Evolutionary conservation across 2,797 vertebrate genomes (phyloP), one percentile per base, ranked within the genome.

Genomic region (Phyllotis vaccarum): DNA sequence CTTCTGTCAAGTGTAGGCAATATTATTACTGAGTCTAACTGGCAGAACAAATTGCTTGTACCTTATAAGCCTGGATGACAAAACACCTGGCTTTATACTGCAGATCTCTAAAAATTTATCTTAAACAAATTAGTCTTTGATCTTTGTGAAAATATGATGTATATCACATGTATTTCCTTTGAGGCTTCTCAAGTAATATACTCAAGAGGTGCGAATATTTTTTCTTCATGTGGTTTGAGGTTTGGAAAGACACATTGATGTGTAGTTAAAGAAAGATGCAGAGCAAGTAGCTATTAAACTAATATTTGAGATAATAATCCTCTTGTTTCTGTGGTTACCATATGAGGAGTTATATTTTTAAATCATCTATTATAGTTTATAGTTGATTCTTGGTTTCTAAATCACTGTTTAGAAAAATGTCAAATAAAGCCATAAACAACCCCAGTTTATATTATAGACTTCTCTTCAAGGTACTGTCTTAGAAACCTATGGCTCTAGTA

Each of bases 71-170:
- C 37, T 89, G 64, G 19, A 79, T 72, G 22, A 56, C 21, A 49
- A 64, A 46, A 83, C 34, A 46, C 17, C 8, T 7, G 40, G 37
- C 5, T 31, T 75, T 14, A 86, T 40, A 54, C 34, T 70, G 4
- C 21, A 40, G 10, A 76, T 92, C 56, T 70, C 14, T 85, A 54
- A 86, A 60, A n/a, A 49, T 92, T 92, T n/a, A 87, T 37, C 93
- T 92, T 60, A 52, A 22, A 90, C 52, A 86, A 89, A 9, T 62
- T 64, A 78, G 70, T 75, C 21, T 56, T 12, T 80, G 21, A 5
- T 56, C 27, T 78, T 86, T 79, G 2, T 40, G 68, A n/a, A 60
- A 31, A 34, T 9, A 37, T 95, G 75, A 75, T 75, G 56, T 24
- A 46, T 60, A 17, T 19, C 13, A 54, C 3, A 43, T 7, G 0